These are phyloP conservation scores for Cydia fagiglandana DNA, from an alignment of 1,140 invertebrate species.

Conservation along the genomic window DNA sequence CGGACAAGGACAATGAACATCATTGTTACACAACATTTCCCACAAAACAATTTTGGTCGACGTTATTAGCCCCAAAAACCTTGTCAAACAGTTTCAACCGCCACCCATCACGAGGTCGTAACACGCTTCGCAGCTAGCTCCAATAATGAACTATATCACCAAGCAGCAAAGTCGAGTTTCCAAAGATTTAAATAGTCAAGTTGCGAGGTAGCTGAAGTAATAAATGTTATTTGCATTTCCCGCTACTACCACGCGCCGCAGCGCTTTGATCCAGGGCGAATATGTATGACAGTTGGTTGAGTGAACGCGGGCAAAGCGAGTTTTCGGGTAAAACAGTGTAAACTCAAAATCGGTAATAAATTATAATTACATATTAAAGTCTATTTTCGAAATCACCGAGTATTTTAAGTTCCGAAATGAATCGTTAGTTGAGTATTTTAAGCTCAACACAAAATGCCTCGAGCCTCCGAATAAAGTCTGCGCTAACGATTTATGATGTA, in stretches of 20 bases:
- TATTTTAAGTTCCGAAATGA: too few species aligned
- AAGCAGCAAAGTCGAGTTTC: not conserved
- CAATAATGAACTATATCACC: not conserved
- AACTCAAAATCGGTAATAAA: too few species aligned
- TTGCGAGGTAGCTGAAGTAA: not conserved
- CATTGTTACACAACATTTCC: not conserved
- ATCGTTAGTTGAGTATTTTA: too few species aligned
- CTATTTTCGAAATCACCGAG: too few species aligned
- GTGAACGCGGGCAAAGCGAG: too few species aligned
- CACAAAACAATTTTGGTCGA: slow-evolving; percentile 1
- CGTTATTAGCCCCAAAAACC: slow-evolving; percentile 2
- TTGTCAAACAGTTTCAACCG: not conserved
- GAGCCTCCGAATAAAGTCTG: too few species aligned
- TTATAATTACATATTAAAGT: too few species aligned
- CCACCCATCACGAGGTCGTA: too few species aligned
- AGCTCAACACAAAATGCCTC: too few species aligned
- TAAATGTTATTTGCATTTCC: not conserved
- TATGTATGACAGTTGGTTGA: too few species aligned
- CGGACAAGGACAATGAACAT: not conserved
- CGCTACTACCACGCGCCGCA: not conserved
- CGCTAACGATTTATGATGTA: too few species aligned
- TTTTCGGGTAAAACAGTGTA: too few species aligned
- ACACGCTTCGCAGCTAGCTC: not conserved
- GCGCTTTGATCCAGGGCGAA: not conserved
- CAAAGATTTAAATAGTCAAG: not conserved